phyloP scores from a whole-genome alignment of 2,888 invertebrate genomes.

The Drosophila engyochracea region DNA sequence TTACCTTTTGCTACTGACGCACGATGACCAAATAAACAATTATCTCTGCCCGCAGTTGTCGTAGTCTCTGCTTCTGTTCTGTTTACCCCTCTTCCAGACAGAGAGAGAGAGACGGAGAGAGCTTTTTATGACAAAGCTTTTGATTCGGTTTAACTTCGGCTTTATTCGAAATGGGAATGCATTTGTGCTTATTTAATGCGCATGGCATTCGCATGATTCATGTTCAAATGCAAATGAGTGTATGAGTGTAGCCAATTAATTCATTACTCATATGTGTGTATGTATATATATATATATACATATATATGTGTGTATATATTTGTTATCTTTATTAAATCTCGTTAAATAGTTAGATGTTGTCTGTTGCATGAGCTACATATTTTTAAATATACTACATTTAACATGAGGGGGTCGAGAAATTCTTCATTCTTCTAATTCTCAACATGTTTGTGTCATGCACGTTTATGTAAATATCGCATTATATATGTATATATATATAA shows the following conservation, averaged over 20 bases:
- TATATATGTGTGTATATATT: slow-evolving; percentile 36
- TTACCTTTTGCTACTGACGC: slow-evolving; percentile 47
- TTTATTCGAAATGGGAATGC: slow-evolving; percentile 20
- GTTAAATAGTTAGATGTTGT: slow-evolving; percentile 62
- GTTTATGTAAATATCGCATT: slow-evolving; percentile 24
- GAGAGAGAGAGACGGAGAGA: slow-evolving; percentile 8
- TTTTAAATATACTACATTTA: slow-evolving; percentile 47
- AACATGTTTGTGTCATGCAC: slow-evolving; percentile 34
- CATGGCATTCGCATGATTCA: slow-evolving; percentile 41
- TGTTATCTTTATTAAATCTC: slow-evolving; percentile 72
- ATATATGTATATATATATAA: slow-evolving; percentile 11
- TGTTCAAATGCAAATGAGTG: slow-evolving; percentile 19
- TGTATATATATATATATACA: neutral
- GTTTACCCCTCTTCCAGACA: neutral
- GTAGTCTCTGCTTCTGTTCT: slow-evolving; percentile 7
- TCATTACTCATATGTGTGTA: slow-evolving; percentile 16
- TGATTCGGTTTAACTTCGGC: slow-evolving; percentile 34
- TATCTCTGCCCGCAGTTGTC: slow-evolving; percentile 1
- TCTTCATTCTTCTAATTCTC: slow-evolving; percentile 41
- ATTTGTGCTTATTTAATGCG: slow-evolving; percentile 23
- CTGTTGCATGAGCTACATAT: slow-evolving; percentile 31
- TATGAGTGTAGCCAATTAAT: slow-evolving; percentile 26
- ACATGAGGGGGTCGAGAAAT: slow-evolving; percentile 12
- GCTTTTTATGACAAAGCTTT: slow-evolving; percentile 40
- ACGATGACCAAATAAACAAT: slow-evolving; percentile 18